Conservation (phyloP, 2,797 vertebrate species). For the Sebastes jordani region DNA sequence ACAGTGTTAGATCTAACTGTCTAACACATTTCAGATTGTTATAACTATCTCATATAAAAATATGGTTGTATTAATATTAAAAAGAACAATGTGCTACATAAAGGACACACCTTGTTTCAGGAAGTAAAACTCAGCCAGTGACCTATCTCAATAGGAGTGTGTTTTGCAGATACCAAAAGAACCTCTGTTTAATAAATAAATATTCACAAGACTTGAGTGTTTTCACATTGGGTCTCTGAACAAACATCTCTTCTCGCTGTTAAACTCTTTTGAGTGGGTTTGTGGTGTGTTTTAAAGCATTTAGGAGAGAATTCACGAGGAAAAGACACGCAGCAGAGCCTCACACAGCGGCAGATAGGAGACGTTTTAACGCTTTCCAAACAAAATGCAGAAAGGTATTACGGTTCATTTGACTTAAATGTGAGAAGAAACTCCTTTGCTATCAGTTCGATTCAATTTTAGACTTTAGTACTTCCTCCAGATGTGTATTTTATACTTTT, state of each 20-base stretch:
- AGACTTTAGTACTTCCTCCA: accelerated
- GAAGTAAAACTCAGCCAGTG: background rate
- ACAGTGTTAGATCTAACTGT: background rate
- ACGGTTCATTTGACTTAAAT: accelerated
- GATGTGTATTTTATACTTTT: background rate
- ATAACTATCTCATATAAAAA: background rate
- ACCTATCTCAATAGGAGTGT: background rate
- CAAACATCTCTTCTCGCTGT: background rate
- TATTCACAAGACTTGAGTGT: accelerated
- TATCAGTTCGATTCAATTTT: accelerated
- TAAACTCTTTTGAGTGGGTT: accelerated
- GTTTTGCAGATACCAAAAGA: background rate
- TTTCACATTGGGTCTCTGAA: background rate
- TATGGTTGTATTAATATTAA: background rate
- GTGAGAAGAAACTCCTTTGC: background rate
- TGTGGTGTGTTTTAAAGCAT: background rate
- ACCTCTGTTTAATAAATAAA: background rate
- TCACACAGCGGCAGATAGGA: background rate
- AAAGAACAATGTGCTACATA: background rate
- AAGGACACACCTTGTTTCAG: background rate
- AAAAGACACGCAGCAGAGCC: background rate
- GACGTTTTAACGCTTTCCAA: background rate
- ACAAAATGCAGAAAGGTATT: accelerated
- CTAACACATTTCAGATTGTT: background rate
- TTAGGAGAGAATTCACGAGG: background rate